Conservation (phyloP, 2,888 invertebrate genomes). For the Dynastes maya region DNA sequence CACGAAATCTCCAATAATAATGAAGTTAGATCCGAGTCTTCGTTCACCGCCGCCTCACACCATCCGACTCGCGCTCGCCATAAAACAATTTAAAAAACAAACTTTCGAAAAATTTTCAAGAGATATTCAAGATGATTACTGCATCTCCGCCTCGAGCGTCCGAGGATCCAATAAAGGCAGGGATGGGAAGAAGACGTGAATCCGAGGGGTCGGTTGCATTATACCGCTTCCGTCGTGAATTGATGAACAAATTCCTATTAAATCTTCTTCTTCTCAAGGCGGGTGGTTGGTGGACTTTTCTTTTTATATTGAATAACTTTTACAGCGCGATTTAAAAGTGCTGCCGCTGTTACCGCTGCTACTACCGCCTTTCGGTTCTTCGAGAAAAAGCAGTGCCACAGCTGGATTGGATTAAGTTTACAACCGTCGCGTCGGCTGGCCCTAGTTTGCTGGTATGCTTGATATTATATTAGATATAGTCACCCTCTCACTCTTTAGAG, state of each 20-base stretch:
- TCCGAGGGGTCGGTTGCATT: constrained; percentile 48
- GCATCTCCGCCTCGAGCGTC: constrained; percentile 50
- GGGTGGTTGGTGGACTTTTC: constrained; percentile 65
- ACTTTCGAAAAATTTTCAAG: constrained; percentile 56
- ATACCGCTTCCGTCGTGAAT: constrained; percentile 67
- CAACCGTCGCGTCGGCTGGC: constrained; percentile 62
- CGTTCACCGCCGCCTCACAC: not conserved
- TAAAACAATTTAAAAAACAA: constrained; percentile 56
- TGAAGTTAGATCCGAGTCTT: constrained; percentile 33
- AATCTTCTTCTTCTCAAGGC: constrained; percentile 63
- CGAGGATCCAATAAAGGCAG: constrained; percentile 56
- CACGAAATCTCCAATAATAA: constrained; percentile 34
- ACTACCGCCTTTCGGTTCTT: not conserved
- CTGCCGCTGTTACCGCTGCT: constrained; percentile 55
- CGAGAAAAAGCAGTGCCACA: constrained; percentile 60
- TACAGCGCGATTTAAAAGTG: constrained; percentile 70
- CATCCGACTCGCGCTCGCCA: constrained; percentile 5
- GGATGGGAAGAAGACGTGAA: constrained; percentile 7
- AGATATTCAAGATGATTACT: constrained; percentile 59
- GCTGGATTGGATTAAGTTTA: constrained; percentile 71
- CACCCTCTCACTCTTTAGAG: constrained; percentile 23
- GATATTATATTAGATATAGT: constrained; percentile 16
- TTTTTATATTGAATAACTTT: constrained; percentile 72
- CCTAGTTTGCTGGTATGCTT: constrained; percentile 52
- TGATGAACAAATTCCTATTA: constrained; percentile 73